Base-by-base conservation (phyloP, 1,140 invertebrate genomes). In the Proctacanthus coquilletti region DNA sequence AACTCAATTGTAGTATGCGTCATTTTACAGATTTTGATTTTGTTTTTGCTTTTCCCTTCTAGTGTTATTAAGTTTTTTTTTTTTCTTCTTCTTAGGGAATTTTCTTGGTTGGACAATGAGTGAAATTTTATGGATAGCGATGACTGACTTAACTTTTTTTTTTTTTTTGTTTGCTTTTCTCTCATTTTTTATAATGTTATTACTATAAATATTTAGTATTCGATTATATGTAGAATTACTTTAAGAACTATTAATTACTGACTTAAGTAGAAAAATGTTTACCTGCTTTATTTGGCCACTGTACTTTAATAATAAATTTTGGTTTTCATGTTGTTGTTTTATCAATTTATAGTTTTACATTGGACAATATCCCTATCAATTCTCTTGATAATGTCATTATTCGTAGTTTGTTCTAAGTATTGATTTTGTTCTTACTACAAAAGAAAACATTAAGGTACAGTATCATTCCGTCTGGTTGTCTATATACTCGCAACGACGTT, bases 231-330 rank as follows among this genome's bases (percentile, higher is more conserved):
- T n/a, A n/a, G n/a, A n/a, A n/a, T n/a, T n/a, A n/a, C n/a, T n/a
- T n/a, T n/a, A n/a, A n/a, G n/a, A n/a, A n/a, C n/a, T n/a, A n/a
- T n/a, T n/a, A n/a, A n/a, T 27, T 27, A 27, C 23, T 9, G 23
- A 27, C 23, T 27, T 27, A 27, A 9, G 8, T 9, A 27, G 23
- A 27, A 27, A 27, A 27, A 9, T 9, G 8, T 27, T 27, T 18
- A 42, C 41, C 41, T 39, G 41, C 18, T 39, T 39, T 39, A 42
- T 39, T 42, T 42, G 41, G 32, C 36, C 29, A 42, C 36, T 29
- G 14, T 23, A 25, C 10, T 20, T 42, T 33, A 33, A 41, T 18
- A 36, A 36, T 37, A 19, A 34, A 34, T 35, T n/a, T n/a, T n/a
- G n/a, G 3, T 29, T 13, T 29, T 29, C 11, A 29, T 4, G 3